Percentiles rank a stretch among this genome's conserved stretches.
Conservation (phyloP, 2,888 invertebrate genomes). For the Brenthis ino region DNA sequence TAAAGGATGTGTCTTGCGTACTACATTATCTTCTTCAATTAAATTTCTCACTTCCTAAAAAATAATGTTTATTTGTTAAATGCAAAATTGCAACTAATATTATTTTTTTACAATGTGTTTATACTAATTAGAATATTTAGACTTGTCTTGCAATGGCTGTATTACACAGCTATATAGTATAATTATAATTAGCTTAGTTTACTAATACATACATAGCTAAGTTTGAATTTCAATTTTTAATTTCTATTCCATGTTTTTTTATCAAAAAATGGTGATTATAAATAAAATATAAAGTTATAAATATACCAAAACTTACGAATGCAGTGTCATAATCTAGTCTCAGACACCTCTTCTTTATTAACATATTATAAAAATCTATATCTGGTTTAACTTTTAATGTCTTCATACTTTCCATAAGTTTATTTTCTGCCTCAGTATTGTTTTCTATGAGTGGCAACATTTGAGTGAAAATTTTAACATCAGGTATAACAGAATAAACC, state of each 20-base stretch:
- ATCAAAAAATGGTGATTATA: too few relatives aligned
- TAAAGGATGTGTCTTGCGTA: slow-evolving; percentile 56
- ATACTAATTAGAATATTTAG: too few relatives aligned
- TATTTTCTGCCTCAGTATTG: slow-evolving; percentile 85
- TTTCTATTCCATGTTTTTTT: too few relatives aligned
- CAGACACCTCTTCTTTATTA: slow-evolving; percentile 90
- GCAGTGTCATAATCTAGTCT: slow-evolving; percentile 87
- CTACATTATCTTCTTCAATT: slow-evolving; percentile 75
- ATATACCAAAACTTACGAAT: slow-evolving; percentile 76
- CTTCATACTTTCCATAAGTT: slow-evolving; percentile 84
- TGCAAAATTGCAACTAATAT: too few relatives aligned
- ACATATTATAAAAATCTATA: slow-evolving; percentile 91
- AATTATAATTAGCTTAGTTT: too few relatives aligned
- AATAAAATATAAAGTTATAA: too few relatives aligned
- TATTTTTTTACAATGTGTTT: too few relatives aligned
- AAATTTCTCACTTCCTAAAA: slow-evolving; percentile 80
- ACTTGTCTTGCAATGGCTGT: too few relatives aligned
- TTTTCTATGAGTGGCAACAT: slow-evolving; percentile 88
- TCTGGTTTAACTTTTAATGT: slow-evolving; percentile 85
- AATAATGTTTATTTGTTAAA: neutral
- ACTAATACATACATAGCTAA: too few relatives aligned
- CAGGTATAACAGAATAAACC: slow-evolving; percentile 84
- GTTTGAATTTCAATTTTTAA: too few relatives aligned
- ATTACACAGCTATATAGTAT: too few relatives aligned
- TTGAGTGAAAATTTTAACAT: slow-evolving; percentile 90